Evolutionary conservation across 1,140 invertebrate genomes (phyloP), one percentile per base, ranked within the genome.

Genomic region (Spodoptera frugiperda): DNA sequence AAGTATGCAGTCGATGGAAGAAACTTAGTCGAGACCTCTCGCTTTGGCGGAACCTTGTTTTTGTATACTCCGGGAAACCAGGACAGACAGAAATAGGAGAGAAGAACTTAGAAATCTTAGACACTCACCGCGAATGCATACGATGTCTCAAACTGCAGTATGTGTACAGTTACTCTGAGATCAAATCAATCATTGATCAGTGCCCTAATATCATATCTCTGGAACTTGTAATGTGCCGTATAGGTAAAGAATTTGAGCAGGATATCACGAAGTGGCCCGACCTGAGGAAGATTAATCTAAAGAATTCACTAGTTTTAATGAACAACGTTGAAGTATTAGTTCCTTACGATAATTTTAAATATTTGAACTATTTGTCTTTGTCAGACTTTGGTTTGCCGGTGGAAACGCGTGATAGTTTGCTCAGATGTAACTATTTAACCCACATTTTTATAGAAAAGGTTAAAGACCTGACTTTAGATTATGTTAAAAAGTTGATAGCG

Each of bases 381-480:
- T 90, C 93, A 14, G 92, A 94, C 80, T 94, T 94, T 87, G 93
- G 94, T 21, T 81, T 94, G 2, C 85, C 80, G 54, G 33, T 84
- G 57, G 39, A 14, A 11, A 94, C 94, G 78, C 91, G 93, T 82
- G 70, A 91, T 46, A 81, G 70, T 46, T 84, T 94, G 59, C 68
- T 94, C 61, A 54, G 81, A 10, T 94, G 92, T 81, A 79, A 81
- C 17, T 75, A 93, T 77, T 80, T 94, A 15, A 87, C 68, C 73
- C 84, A 94, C 77, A 89, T 94, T 74, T 83, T 84, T 63, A 93
- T 94, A 82, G 90, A 91, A 76, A 94, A 94, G 85, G 92, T 94
- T 65, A 92, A 81, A 80, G 78, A 84, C 74, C 81, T 94, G 15
- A 78, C 83, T 49, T 77, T 90, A 68, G 85, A 90, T 30, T 93